Base-by-base conservation (phyloP, 2,888 invertebrate species). In the Parnassius apollo region DNA sequence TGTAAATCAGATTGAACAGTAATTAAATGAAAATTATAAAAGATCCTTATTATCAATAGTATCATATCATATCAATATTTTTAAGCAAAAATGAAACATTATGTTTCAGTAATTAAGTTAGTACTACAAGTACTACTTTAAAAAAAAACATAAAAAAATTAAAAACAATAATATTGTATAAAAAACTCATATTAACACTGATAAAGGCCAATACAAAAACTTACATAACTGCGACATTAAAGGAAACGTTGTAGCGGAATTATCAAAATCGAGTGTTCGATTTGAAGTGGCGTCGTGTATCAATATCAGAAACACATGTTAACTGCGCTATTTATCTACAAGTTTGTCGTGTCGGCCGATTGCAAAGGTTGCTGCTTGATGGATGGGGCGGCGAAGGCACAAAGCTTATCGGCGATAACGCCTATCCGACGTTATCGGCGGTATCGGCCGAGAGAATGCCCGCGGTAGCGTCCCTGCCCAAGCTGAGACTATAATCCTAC, bases 371-470 rank as follows among this genome's bases (percentile, higher is more conserved):
- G 75, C 67, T 66, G 68, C 66, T 65, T 91, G 91, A 91, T 91
- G 85, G 91, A 91, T 91, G 85, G 81, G 86, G 81, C 90, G 91
- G 90, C 87, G 82, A 75, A 75, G 77, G 75, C 82, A 86, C 91
- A 91, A 91, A 91, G 91, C 87, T 80, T 83, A 81, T 81, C 81
- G 77, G 63, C 75, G 89, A 88, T 88, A 88, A 79, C 78, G 67
- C 73, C 71, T 87, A 88, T 84, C 86, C 73, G 62, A 68, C 71
- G 71, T 69, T 84, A 86, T 85, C 85, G 81, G 71, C 75, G 71
- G 69, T 83, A 83, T 81, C 82, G 76, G 64, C 71, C 68, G 71
- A 71, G 70, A 71, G 70, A 70, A 73, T 71, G 71, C 71, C 62
- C 68, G 71, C 74, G 72, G 76, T 77, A 76, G 76, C 75, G 67